These are phyloP conservation scores for Phenganax marumi DNA, from an alignment of 92 coral and sea anemone species.

Conservation along the genomic window DNA sequence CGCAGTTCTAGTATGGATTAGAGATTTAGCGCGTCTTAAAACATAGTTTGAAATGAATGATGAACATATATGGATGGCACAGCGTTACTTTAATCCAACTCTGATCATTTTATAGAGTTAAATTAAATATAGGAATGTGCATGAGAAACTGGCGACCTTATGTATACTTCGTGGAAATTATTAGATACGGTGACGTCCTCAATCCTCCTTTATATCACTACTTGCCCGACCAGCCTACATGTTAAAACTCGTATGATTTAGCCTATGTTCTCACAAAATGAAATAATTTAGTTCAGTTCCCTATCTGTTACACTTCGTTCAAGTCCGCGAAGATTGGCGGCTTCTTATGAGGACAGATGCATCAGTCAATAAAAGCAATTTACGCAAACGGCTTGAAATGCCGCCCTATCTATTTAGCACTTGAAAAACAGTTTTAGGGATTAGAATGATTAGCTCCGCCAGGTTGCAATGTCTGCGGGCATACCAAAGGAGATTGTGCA, in stretches of 20 bases:
- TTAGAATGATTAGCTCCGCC: not conserved
- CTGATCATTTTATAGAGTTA: not conserved
- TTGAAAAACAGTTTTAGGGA: not conserved
- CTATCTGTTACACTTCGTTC: not conserved
- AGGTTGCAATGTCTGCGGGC: not conserved
- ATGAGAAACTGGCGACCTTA: no score
- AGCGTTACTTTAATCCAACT: not conserved
- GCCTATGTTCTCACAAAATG: not conserved
- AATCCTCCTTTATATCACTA: no score
- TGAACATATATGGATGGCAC: not conserved
- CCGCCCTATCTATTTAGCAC: constrained; percentile 14
- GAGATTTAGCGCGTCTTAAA: not conserved
- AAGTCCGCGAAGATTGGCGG: not conserved
- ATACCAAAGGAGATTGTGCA: constrained; percentile 20
- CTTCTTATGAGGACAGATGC: not conserved
- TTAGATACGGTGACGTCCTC: no score
- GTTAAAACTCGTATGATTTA: no score
- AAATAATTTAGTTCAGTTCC: not conserved
- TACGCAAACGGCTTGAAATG: constrained; percentile 1
- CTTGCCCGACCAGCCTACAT: no score
- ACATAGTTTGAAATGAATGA: constrained; percentile 1
- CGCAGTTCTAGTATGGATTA: not conserved
- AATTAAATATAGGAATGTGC: no score
- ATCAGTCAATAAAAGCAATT: constrained; percentile 20
- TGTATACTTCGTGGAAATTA: no score